phyloP scores from a whole-genome alignment of 2,797 vertebrate genomes.

The Linurgus olivaceus region DNA sequence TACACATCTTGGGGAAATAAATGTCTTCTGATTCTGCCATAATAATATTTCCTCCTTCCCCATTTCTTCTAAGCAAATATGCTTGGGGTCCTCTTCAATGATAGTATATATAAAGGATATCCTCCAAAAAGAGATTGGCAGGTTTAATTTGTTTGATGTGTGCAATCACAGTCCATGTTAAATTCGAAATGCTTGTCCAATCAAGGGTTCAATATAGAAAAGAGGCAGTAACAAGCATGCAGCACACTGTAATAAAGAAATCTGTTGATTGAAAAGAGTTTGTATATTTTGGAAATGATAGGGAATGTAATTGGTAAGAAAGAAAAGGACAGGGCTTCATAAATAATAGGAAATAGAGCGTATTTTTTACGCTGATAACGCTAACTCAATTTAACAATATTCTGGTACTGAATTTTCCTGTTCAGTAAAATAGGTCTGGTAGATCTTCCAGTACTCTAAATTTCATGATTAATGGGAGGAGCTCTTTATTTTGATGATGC shows the following conservation, averaged over 20 bases:
- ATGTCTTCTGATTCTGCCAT: slow-evolving; percentile 34
- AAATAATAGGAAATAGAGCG: slow-evolving; percentile 99
- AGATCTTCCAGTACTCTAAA: slow-evolving; percentile 58
- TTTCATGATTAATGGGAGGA: slow-evolving; percentile 68
- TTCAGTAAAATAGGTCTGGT: slow-evolving; percentile 67
- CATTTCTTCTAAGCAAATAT: slow-evolving; percentile 73
- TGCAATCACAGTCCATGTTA: slow-evolving; percentile 97
- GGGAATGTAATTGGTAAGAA: slow-evolving; percentile 98
- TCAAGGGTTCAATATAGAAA: slow-evolving; percentile 90
- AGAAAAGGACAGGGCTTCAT: slow-evolving; percentile 98
- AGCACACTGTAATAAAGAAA: slow-evolving; percentile 92
- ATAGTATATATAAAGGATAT: slow-evolving; percentile 85
- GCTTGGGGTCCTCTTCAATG: slow-evolving; percentile 69
- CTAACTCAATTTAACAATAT: slow-evolving; percentile 81
- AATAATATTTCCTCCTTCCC: slow-evolving; percentile 68
- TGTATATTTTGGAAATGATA: slow-evolving; percentile 99
- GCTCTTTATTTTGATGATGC: slow-evolving; percentile 60
- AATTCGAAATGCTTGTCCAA: slow-evolving; percentile 97
- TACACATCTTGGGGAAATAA: slow-evolving; percentile 40
- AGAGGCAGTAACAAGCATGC: slow-evolving; percentile 89
- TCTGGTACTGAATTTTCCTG: slow-evolving; percentile 77
- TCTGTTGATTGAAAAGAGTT: slow-evolving; percentile 99
- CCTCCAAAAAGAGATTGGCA: slow-evolving; percentile 91
- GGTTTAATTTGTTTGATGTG: slow-evolving; percentile 98
- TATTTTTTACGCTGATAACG: slow-evolving; percentile 89